Conservation (phyloP, 2,113 vertebrate genomes). For the Charadrius vociferus region DNA sequence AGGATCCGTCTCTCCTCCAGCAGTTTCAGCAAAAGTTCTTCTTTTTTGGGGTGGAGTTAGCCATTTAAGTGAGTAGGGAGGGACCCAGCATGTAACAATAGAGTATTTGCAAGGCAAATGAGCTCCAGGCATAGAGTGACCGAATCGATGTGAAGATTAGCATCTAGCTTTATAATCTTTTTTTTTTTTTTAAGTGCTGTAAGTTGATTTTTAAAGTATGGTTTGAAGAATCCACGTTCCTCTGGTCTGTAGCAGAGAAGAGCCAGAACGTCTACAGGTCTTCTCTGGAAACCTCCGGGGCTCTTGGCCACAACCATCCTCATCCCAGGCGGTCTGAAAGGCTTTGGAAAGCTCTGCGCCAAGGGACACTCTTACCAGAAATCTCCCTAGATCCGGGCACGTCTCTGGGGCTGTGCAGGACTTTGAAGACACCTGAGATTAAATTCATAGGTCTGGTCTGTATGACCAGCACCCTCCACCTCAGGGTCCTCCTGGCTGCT, state of each 20-base stretch:
- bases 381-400: background rate
- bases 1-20: background rate
- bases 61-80: background rate
- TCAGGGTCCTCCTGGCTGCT: background rate
- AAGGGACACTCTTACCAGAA: background rate
- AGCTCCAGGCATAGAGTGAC: background rate
- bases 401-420: background rate
- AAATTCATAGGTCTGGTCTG: background rate
- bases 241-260: background rate
- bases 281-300: background rate
- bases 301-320: background rate
- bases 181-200: background rate
- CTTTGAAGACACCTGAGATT: background rate
- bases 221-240: background rate
- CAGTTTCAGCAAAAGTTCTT: conserved; percentile 17
- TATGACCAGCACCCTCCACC: rapidly evolving
- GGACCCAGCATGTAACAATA: background rate
- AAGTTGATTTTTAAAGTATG: background rate
- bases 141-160: background rate
- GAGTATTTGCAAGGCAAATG: conserved; percentile 68
- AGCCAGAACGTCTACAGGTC: background rate
- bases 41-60: conserved; percentile 6
- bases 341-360: background rate
- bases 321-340: rapidly evolving
- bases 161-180: background rate